Percentiles rank a stretch among this genome's conserved stretches.
Conservation (phyloP, 2,888 invertebrate species). For the Ophonus ardosiacus region DNA sequence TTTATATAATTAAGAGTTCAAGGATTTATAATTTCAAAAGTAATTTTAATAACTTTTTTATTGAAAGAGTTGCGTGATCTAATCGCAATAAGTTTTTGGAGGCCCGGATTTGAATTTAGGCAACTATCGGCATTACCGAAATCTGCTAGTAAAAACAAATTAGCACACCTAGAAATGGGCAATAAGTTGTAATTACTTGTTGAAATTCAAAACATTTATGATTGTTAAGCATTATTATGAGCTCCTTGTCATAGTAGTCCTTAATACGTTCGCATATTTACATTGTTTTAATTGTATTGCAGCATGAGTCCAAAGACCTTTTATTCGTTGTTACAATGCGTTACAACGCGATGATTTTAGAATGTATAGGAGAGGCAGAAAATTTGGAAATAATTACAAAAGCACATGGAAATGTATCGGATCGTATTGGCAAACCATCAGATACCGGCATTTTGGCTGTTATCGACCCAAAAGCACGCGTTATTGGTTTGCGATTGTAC, state of each 20-base stretch:
- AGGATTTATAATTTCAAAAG: neutral
- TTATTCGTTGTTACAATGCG: slow-evolving; percentile 95
- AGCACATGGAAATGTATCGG: slow-evolving; percentile 97
- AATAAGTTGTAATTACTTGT: too few species aligned
- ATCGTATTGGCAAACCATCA: slow-evolving; percentile 95
- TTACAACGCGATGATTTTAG: slow-evolving; percentile 98
- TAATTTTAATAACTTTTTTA: too few species aligned
- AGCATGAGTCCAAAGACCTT: slow-evolving; percentile 95
- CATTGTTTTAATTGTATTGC: slow-evolving; percentile 68
- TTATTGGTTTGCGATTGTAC: slow-evolving; percentile 96
- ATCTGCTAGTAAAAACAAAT: too few species aligned
- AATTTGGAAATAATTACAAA: slow-evolving; percentile 94
- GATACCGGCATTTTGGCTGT: slow-evolving; percentile 97
- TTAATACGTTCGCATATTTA: too few species aligned
- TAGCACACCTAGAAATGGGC: too few species aligned
- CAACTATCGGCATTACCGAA: too few species aligned
- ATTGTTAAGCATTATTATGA: too few species aligned
- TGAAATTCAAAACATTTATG: too few species aligned
- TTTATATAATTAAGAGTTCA: neutral
- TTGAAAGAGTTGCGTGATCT: too few species aligned
- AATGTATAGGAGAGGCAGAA: slow-evolving; percentile 88
- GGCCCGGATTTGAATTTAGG: too few species aligned
- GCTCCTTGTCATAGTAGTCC: too few species aligned
- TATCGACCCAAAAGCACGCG: slow-evolving; percentile 96
- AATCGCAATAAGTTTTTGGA: too few species aligned